These are phyloP conservation scores for Hemibates koningsi DNA, from an alignment of 2,113 vertebrate species.

Conservation along the genomic window DNA sequence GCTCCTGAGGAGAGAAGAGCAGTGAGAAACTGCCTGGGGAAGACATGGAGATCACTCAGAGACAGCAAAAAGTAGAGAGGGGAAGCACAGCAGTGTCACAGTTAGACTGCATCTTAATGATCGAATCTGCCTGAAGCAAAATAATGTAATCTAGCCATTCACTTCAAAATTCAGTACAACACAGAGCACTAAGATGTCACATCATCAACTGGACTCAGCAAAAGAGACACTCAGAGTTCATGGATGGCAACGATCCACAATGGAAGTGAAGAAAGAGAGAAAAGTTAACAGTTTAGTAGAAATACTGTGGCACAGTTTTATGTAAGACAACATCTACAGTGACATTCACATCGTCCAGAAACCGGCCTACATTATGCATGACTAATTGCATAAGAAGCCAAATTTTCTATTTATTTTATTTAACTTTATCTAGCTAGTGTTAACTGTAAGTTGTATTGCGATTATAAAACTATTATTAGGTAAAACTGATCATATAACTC, in stretches of 20 bases:
- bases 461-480: neutral
- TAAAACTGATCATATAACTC: neutral
- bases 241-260: conserved; percentile 55
- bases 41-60: neutral
- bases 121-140: neutral
- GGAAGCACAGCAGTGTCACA: neutral
- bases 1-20: conserved; percentile 76
- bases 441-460: neutral
- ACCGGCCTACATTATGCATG: neutral
- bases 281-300: conserved; percentile 16
- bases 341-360: neutral
- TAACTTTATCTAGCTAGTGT: neutral
- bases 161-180: conserved; percentile 28
- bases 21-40: neutral
- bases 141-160: neutral
- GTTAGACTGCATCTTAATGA: neutral
- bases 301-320: conserved; percentile 2
- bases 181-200: conserved; percentile 42
- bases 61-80: conserved; percentile 4
- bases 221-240: conserved; percentile 58
- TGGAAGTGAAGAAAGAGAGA: conserved; percentile 31
- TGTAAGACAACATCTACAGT: conserved; percentile 38
- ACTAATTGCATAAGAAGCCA: neutral
- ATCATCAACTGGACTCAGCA: conserved; percentile 35
- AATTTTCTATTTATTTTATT: neutral